Percentiles rank a stretch among this genome's conserved stretches.
phyloP scores from a whole-genome alignment of 2,888 invertebrate genomes.

The Melangyna quadrimaculata region DNA sequence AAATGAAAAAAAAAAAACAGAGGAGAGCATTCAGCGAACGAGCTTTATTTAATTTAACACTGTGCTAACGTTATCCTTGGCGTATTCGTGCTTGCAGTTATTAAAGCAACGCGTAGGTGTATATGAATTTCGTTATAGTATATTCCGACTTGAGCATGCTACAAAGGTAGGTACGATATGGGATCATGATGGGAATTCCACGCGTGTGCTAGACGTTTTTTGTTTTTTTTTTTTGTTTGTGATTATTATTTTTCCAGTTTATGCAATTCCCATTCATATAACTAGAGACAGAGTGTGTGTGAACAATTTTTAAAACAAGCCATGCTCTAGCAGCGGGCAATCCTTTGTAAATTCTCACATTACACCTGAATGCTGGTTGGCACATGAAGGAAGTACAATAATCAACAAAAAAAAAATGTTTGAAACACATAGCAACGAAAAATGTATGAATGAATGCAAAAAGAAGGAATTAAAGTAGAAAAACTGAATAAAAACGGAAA shows the following conservation, averaged over 20 bases:
- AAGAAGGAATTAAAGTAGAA: slow-evolving; percentile 58
- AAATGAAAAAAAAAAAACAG: slow-evolving; percentile 12
- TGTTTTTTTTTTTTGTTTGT: not conserved
- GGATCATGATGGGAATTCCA: slow-evolving; percentile 54
- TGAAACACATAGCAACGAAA: slow-evolving; percentile 16
- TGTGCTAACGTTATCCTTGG: slow-evolving; percentile 42
- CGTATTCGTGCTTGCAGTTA: slow-evolving; percentile 47
- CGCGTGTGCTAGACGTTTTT: slow-evolving; percentile 40
- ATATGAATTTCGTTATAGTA: slow-evolving; percentile 35
- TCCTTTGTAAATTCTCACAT: slow-evolving; percentile 52
- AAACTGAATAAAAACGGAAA: slow-evolving; percentile 69
- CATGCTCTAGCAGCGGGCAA: slow-evolving; percentile 10
- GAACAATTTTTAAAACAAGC: slow-evolving; percentile 36
- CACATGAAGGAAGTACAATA: slow-evolving; percentile 4
- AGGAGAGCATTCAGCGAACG: slow-evolving; percentile 16
- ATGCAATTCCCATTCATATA: not conserved
- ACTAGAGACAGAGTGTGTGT: slow-evolving; percentile 26
- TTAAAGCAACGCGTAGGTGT: slow-evolving; percentile 41
- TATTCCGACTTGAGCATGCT: slow-evolving; percentile 7
- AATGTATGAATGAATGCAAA: slow-evolving; percentile 8
- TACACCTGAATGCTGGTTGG: slow-evolving; percentile 43
- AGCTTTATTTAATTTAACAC: slow-evolving; percentile 68
- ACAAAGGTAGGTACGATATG: not conserved
- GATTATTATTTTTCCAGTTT: not conserved
- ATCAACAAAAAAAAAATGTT: slow-evolving; percentile 25